Conservation (phyloP, 2,797 vertebrate species). For the Cyprinella venusta region DNA sequence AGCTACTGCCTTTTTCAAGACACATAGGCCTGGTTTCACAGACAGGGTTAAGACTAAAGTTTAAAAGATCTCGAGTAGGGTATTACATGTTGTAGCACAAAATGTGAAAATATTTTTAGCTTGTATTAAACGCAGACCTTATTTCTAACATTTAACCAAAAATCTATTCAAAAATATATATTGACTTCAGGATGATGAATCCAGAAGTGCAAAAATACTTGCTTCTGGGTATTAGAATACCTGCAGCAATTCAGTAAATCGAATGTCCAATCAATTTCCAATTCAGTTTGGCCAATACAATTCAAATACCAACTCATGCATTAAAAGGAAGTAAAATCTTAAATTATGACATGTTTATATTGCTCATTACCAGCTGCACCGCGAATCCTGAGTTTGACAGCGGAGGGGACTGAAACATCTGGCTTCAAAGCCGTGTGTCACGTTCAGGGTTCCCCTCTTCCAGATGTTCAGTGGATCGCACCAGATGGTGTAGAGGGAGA, state of each 20-base stretch:
- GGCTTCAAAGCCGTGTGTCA: constrained; percentile 82
- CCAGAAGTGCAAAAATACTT: not conserved
- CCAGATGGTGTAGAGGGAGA: constrained; percentile 68
- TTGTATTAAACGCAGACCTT: not conserved
- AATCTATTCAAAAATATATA: not conserved
- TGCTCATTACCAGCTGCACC: constrained; percentile 77
- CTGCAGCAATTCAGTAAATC: not conserved
- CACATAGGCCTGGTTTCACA: no score
- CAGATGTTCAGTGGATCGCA: constrained; percentile 82
- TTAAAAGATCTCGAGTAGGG: not conserved
- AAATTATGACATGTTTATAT: constrained; percentile 1
- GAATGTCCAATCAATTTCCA: not conserved
- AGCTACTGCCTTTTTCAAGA: not conserved
- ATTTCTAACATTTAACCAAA: not conserved
- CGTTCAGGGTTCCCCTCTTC: constrained; percentile 87
- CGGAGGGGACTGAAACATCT: constrained; percentile 73
- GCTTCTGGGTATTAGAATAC: not conserved
- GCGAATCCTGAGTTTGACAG: constrained; percentile 83
- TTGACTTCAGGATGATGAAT: not conserved
- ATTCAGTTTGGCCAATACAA: not conserved
- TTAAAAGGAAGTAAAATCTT: not conserved
- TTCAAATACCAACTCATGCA: not conserved
- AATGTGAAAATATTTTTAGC: not conserved
- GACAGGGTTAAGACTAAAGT: no score
- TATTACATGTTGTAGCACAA: not conserved